Evolutionary conservation across 2,113 vertebrate species (phyloP), one percentile per base, ranked within the genome.

Genomic region (Cercocebus atys): DNA sequence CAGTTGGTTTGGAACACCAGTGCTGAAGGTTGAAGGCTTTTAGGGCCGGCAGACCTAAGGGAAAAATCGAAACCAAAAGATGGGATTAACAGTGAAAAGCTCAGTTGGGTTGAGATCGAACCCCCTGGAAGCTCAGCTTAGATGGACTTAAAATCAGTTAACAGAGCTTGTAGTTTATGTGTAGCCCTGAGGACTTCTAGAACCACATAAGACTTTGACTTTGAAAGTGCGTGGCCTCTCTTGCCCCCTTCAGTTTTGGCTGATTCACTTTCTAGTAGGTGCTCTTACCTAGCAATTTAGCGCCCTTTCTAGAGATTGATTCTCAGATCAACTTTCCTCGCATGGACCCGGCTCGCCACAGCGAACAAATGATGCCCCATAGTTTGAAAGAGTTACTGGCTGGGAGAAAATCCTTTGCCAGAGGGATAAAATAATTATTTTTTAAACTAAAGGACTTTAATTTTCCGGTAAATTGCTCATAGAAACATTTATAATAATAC

Each of bases 401-500:
- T 97, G 79, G 96, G 86, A 91, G 87, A 78, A 95, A 95, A 91
- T 91, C 86, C 38, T 95, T 95, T 91, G 82, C 82, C 86, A 83
- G 81, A 84, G 96, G 92, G 73, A 93, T 95, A 22, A 61, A 86
- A 94, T 97, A 84, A 94, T 97, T 92, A 93, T 91, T 97, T 97
- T 95, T 97, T 90, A 91, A 96, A 96, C 55, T 64, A 84, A 91
- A 86, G 78, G 79, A 96, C 90, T 97, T 97, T 94, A 94, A 98
- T 98, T 98, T 98, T 97, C 97, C 2, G 7, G 95, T 97, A 97
- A 98, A 97, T 98, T 97, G 86, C 97, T 97, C 97, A 97, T 97
- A 97, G 97, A 97, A 97, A 97, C 94, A 97, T 95, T 98, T 98
- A 92, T 97, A 98, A 97, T 97, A 98, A 97, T 92, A 97, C 93